These are phyloP conservation scores for Orchesella cincta DNA, from an alignment of 1,140 invertebrate species.

Conservation along the genomic window DNA sequence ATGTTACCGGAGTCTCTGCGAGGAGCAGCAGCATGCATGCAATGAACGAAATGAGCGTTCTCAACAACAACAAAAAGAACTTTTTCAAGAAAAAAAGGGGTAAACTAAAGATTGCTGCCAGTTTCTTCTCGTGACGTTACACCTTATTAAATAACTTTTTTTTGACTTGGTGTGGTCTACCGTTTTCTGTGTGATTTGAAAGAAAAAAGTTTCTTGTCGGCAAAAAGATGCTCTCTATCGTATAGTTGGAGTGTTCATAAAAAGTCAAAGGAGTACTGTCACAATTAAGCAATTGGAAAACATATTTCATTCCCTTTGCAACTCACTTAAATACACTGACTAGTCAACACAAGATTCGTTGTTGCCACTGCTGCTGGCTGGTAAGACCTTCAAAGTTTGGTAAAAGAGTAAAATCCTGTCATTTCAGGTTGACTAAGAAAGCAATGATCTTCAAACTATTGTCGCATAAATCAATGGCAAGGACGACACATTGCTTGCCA, in stretches of 20 bases:
- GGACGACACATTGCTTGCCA: background rate
- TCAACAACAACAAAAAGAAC: slow-evolving; percentile 11
- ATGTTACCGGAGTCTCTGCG: background rate
- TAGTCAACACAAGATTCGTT: background rate
- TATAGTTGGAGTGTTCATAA: background rate
- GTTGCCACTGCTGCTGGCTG: background rate
- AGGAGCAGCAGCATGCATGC: background rate
- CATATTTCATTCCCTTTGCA: background rate
- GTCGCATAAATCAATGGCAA: slow-evolving; percentile 2
- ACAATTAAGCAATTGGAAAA: background rate
- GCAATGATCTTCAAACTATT: slow-evolving; percentile 16
- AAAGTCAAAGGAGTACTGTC: background rate
- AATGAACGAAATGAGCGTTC: background rate
- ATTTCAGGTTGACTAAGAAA: slow-evolving; percentile 14
- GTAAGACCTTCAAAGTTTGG: background rate
- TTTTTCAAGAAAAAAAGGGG: background rate
- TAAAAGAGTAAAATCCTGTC: background rate
- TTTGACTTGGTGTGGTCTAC: slow-evolving; percentile 12
- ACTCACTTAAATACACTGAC: background rate
- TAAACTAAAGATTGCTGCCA: background rate
- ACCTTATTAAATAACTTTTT: slow-evolving; percentile 17
- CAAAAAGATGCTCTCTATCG: no score
- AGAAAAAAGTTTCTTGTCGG: background rate
- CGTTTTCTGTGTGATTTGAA: slow-evolving; percentile 5
- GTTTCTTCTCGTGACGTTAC: background rate